Evolutionary conservation across 2,888 invertebrate genomes (phyloP), one percentile per base, ranked within the genome.

Genomic region (Neelides folsomi): DNA sequence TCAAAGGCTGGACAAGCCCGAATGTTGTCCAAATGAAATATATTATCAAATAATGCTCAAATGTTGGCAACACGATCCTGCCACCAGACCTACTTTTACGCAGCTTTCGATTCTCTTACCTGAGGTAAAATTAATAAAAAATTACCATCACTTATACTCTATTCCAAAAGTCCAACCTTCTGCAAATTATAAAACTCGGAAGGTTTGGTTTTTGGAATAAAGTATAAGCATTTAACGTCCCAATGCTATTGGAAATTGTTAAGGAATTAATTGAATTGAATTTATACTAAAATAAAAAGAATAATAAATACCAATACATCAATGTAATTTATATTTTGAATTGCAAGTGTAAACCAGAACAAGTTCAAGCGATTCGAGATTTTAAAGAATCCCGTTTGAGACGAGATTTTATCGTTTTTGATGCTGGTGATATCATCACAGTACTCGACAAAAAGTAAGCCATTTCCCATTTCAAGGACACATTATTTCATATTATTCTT

Each of bases 21-120:
- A 93, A 66, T 87, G 88, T 67, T 95, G 95, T 68, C 93, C 97
- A 0, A 82, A 85, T 61, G 89, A 89, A 39, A 62, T 64, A 49
- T 92, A 92, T 70, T 95, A 89, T 69, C 77, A 79, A 8, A 72
- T 92, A 10, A 95, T 98, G 95, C 75, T 85, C 62, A 86, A 89
- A 68, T 97, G 97, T 70, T 98, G 98, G 98, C 81, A 86, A 54
- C 93, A 95, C 68, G 90, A 94, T 64, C 84, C 90, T 0, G 76
- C 77, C 36, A 80, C 83, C 60, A 75, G 98, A 55, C 97, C 97
- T 0, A 86, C 83, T 56, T 98, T 98, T 70, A 79, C 81, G 46
- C 90, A 94, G 58, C 77, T 97, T 19, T 79, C 80, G 47, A 77
- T 79, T 12, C 75, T 81, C 49, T 70, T 97, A 59, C 84, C 86